Base-by-base conservation (phyloP, 2,888 invertebrate genomes). In the Eupithecia inturbata region DNA sequence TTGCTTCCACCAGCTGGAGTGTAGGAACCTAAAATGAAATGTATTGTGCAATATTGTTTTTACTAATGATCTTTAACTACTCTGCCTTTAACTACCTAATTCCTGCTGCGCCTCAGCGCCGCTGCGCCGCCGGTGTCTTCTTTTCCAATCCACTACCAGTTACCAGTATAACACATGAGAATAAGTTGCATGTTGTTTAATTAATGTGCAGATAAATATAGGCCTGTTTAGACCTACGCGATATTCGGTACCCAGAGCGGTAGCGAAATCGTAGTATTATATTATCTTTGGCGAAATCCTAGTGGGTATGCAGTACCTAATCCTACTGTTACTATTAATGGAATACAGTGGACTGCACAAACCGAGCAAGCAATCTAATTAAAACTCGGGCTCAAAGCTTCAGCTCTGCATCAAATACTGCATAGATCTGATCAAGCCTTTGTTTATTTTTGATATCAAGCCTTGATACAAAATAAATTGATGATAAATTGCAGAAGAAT, bases 401-500 rank as follows among this genome's bases (percentile, higher is more conserved):
- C 9, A 2, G 7, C n/a, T 49, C 49, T 49, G 49, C n/a, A 49
- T 7, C 1, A 9, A n/a, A 53, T 10, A 53, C n/a, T 16, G 39
- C 14, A 45, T n/a, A 49, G 7, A 9, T n/a, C 49, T 53, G 49
- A 22, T 22, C 22, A 53, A 22, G 49, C 49, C 49, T 22, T 9
- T 22, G 10, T 22, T 22, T 53, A 22, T 22, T 53, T 53, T 53
- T n/a, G 9, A 22, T n/a, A 22, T 9, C 22, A 28, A 60, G 9
- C 28, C 64, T 67, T 45, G 28, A 63, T 39, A 36, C 26, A 10
- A 45, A 31, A 16, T 26, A 28, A 22, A n/a, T 36, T 36, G 28
- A 16, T 60, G 36, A 1, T 16, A n/a, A 28, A 72, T 79, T 75
- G 12, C 75, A 95, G 95, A 83, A 84, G 86, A 74, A 94, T 95